These are phyloP conservation scores for Manis crassicaudata DNA, from an alignment of 2,797 vertebrate species.

Conservation along the genomic window DNA sequence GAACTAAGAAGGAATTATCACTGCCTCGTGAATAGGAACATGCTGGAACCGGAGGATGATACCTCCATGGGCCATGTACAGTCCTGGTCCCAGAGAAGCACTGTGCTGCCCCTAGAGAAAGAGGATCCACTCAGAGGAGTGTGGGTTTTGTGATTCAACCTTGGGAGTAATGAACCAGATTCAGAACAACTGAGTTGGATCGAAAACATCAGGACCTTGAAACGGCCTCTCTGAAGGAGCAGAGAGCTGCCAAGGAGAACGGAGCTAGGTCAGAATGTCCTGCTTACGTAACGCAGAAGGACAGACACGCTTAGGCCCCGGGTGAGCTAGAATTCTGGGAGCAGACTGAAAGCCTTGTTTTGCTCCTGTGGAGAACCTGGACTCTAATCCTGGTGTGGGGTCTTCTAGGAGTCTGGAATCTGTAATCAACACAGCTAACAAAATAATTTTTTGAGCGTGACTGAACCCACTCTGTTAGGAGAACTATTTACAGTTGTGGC, in stretches of 20 bases:
- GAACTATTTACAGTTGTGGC: background rate
- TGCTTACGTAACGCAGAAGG: accelerated
- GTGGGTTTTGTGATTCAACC: background rate
- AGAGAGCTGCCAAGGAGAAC: background rate
- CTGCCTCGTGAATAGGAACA: background rate
- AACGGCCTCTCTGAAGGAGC: background rate
- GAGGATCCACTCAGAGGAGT: background rate
- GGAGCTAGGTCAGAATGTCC: background rate
- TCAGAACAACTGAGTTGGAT: background rate
- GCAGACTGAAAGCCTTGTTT: background rate
- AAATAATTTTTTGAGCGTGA: background rate
- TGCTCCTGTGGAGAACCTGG: background rate
- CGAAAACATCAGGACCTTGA: background rate
- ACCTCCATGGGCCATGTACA: background rate
- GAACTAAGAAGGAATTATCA: background rate
- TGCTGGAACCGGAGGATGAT: background rate
- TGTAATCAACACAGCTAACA: background rate
- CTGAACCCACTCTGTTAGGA: background rate
- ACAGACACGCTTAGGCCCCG: background rate
- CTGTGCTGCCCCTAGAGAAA: background rate
- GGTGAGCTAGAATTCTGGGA: background rate
- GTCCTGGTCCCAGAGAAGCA: background rate
- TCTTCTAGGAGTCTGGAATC: background rate
- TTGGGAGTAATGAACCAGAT: background rate
- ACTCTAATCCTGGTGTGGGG: background rate